A percentile compares a stretch with the other conserved stretches of the same genome.
Conservation (phyloP, 2,113 vertebrate species). For the Ceyx margarethae region DNA sequence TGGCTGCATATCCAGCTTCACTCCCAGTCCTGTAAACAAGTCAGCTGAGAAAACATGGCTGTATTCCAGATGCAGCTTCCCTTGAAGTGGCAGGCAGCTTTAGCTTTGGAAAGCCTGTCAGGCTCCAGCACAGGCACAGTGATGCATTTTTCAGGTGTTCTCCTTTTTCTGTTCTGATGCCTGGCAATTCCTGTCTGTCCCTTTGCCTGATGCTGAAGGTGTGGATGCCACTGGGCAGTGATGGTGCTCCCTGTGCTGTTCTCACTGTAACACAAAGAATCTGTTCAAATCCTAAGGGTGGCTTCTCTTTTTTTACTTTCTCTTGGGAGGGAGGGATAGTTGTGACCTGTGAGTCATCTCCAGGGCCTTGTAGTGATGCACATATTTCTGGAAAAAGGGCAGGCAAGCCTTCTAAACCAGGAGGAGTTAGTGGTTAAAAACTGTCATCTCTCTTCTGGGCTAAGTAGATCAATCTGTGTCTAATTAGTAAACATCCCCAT, state of each 20-base stretch:
- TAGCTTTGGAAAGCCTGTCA: background rate
- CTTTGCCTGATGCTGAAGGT: background rate
- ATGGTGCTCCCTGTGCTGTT: background rate
- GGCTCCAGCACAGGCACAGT: background rate
- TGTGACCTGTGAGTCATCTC: background rate
- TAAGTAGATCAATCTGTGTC: background rate
- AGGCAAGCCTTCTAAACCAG: background rate
- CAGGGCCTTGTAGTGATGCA: background rate
- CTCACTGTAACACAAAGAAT: background rate
- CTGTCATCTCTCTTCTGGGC: background rate
- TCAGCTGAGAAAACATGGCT: background rate
- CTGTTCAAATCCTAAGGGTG: background rate
- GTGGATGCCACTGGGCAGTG: background rate
- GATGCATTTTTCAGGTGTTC: background rate
- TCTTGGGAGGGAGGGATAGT: background rate
- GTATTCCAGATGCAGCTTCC: background rate
- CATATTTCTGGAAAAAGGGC: background rate
- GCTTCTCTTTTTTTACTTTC: background rate
- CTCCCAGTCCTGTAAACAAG: background rate
- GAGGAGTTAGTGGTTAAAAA: background rate
- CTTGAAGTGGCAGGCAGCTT: fast-evolving
- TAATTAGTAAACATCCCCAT: background rate
- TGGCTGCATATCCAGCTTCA: background rate
- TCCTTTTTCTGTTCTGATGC: background rate
- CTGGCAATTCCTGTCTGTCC: background rate